These are phyloP conservation scores for Tipula lateralis DNA, from an alignment of 2,888 invertebrate genomes.

Conservation along the genomic window DNA sequence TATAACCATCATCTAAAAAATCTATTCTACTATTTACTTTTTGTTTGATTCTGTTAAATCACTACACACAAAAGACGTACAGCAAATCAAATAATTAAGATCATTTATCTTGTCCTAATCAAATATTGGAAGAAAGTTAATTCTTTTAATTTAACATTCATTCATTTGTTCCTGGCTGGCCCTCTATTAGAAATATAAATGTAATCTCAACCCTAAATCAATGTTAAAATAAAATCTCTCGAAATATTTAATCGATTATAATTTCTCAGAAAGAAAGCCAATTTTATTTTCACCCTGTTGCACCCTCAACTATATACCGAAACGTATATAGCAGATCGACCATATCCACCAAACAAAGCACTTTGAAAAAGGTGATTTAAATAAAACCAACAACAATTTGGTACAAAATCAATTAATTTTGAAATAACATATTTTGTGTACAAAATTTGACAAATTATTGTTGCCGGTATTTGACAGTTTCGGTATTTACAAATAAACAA, in stretches of 20 bases:
- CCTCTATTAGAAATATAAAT: neutral
- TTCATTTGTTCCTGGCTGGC: neutral
- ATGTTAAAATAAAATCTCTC: neutral
- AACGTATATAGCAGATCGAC: neutral
- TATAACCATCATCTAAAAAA: neutral
- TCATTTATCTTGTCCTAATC: conserved; percentile 24
- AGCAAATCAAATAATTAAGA: conserved; percentile 7
- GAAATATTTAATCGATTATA: neutral
- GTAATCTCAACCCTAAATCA: conserved; percentile 2
- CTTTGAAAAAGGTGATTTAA: neutral
- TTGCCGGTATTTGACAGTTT: neutral
- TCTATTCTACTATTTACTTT: neutral
- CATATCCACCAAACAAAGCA: neutral
- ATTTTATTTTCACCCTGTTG: neutral
- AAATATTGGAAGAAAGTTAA: conserved; percentile 11
- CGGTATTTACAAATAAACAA: neutral
- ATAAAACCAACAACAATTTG: neutral
- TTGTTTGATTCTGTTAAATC: neutral
- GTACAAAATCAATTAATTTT: conserved; percentile 12
- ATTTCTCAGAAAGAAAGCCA: neutral
- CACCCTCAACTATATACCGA: neutral
- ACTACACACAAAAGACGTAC: neutral
- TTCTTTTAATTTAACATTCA: neutral
- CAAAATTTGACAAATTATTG: neutral
- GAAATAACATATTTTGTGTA: neutral